A percentile compares a stretch with the other conserved stretches of the same genome.
Evolutionary conservation across 1,140 invertebrate genomes (phyloP).

Genomic region (Caligus rogercresseyi): DNA sequence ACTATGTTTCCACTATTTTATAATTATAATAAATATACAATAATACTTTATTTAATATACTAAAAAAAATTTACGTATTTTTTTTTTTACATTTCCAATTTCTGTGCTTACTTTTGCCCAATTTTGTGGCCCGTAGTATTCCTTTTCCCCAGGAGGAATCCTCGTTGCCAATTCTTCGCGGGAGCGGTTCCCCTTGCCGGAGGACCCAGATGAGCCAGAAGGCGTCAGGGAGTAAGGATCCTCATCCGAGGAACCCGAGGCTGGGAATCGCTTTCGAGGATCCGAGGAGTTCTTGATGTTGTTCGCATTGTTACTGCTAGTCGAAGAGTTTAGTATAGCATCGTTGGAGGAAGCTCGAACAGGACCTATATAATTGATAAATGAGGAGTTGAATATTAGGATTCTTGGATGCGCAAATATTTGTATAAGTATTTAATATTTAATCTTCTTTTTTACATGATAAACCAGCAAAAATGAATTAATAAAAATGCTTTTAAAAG

Average conservation of each 20-base stretch:
- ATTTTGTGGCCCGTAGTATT: slow-evolving; percentile 17
- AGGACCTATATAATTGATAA: neutral
- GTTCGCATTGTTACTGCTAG: too few relatives aligned
- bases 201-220: slow-evolving; percentile 16
- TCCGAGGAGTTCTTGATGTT: slow-evolving; percentile 2
- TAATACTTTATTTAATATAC: neutral
- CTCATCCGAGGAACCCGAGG: slow-evolving; percentile 18
- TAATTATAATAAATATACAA: too few relatives aligned
- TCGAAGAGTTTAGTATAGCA: neutral
- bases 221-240: slow-evolving; percentile 18
- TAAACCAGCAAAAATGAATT: too few relatives aligned
- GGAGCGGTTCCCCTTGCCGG: slow-evolving; percentile 5
- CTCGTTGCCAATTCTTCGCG: neutral
- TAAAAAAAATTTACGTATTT: neutral
- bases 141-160: slow-evolving; percentile 13
- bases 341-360: neutral
- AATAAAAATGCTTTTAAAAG: too few relatives aligned
- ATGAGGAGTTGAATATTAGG: too few relatives aligned
- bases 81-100: too few relatives aligned
- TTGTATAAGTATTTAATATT: too few relatives aligned
- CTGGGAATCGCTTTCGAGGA: slow-evolving; percentile 9
- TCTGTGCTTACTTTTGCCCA: slow-evolving; percentile 8
- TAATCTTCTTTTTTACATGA: too few relatives aligned
- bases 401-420: too few relatives aligned
- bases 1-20: too few relatives aligned